Evolutionary conservation across 1,140 invertebrate species (phyloP), one percentile per base, ranked within the genome.

Genomic region (Drosophila santomea): DNA sequence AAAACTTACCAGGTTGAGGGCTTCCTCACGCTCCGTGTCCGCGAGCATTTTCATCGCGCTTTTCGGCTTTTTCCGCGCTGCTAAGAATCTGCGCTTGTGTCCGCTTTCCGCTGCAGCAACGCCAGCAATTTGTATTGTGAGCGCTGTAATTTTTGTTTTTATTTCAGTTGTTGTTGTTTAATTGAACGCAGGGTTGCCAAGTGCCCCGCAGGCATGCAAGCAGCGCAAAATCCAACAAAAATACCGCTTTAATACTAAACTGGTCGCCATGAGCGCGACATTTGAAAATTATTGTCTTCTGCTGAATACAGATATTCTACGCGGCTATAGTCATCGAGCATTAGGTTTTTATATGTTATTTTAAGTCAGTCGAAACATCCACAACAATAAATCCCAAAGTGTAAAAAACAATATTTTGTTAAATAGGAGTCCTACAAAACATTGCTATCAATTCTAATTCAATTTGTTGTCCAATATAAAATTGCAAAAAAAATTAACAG

Each of bases 21-120:
- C 95, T 93, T 97, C 96, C 93, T 96, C 96, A 93, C 96, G 97
- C 93, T 97, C 96, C 92, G 94, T 95, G 92, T 97, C 96, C 75
- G 96, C 95, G 96, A 85, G 94, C 93, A 89, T 94, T 94, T 90
- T 89, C 84, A 89, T 90, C 50, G 75, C 80, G 82, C 63, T 72
- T 80, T 88, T 84, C 54, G 76, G 51, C 80, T 84, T 88, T 82
- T 89, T 89, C 60, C 84, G 84, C 63, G 83, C 76, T 88, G 83
- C 67, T 83, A 89, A 68, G 57, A 79, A 88, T 77, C 84, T 79
- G 60, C 83, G 76, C 74, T 88, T 88, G 63, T 78, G 38, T 63
- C 60, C 28, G 60, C 55, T 84, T 64, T 78, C 71, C 51, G 50
- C 66, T 78, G 77, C 61, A 79, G 62, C 67, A 71, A 79, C 62